These are phyloP conservation scores for Drosophila parthenogenetica DNA, from an alignment of 2,888 invertebrate genomes.

Conservation along the genomic window DNA sequence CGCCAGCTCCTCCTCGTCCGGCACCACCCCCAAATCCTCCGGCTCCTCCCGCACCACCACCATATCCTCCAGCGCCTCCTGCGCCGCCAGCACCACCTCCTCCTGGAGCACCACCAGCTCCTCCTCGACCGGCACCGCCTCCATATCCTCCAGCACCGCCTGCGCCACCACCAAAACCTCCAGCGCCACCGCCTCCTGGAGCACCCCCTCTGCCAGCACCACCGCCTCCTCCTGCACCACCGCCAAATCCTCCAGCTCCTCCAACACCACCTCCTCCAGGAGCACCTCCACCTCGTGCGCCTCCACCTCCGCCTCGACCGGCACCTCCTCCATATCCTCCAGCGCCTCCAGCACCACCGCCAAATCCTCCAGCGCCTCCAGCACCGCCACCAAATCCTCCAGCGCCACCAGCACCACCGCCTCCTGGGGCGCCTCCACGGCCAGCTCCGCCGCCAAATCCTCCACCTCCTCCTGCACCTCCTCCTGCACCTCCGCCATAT, in stretches of 20 bases:
- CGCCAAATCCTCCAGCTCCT: slow-evolving; percentile 44
- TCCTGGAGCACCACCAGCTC: slow-evolving; percentile 38
- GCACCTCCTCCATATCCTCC: slow-evolving; percentile 31
- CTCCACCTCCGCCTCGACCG: slow-evolving; percentile 6
- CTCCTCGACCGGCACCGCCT: slow-evolving; percentile 37
- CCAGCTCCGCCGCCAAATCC: slow-evolving; percentile 31
- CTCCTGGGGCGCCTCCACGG: slow-evolving; percentile 54
- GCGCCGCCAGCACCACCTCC: slow-evolving; percentile 42
- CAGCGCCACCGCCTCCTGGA: slow-evolving; percentile 33
- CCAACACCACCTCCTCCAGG: slow-evolving; percentile 18
- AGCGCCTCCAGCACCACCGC: slow-evolving; percentile 4
- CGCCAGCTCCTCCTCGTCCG: slow-evolving; percentile 34
- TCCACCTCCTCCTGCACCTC: slow-evolving; percentile 56
- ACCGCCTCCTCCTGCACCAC: slow-evolving; percentile 77
- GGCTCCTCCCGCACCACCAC: slow-evolving; percentile 11
- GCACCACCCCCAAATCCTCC: slow-evolving; percentile 43
- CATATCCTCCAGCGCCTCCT: slow-evolving; percentile 44
- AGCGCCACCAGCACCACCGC: slow-evolving; percentile 40
- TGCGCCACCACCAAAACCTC: slow-evolving; percentile 63
- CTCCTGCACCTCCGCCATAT: slow-evolving; percentile 37
- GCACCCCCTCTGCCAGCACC: slow-evolving; percentile 70
- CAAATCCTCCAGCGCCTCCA: slow-evolving; percentile 40
- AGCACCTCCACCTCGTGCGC: slow-evolving; percentile 30
- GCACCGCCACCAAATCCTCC: slow-evolving; percentile 1
- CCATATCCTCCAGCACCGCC: slow-evolving; percentile 56